These are phyloP conservation scores for Syngnathus scovelli DNA, from an alignment of 2,113 vertebrate species.

Conservation along the genomic window DNA sequence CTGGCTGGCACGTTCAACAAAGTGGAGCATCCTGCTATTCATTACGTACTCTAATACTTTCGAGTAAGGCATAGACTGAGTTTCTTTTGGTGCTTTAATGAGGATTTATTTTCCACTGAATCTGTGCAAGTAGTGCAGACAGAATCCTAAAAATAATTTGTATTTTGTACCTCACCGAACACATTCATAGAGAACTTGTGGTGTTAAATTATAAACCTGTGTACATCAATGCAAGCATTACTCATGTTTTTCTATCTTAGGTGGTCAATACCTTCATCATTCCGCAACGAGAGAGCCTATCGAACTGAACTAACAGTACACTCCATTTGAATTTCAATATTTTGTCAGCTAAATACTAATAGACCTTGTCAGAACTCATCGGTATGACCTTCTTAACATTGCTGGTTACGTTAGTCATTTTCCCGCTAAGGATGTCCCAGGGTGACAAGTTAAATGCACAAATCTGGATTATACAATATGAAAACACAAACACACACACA, in stretches of 20 bases:
- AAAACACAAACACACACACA: constrained; percentile 26
- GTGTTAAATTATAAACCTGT: not conserved
- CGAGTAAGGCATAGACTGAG: constrained; percentile 37
- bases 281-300: constrained; percentile 4
- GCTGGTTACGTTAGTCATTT: not conserved
- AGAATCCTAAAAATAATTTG: constrained; percentile 36
- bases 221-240: not conserved
- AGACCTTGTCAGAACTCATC: not conserved
- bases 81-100: constrained; percentile 35
- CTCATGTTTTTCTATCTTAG: not conserved
- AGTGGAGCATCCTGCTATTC: constrained; percentile 5
- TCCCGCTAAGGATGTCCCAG: constrained; percentile 34
- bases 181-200: not conserved
- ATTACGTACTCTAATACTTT: constrained; percentile 38
- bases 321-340: not conserved
- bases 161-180: constrained; percentile 7
- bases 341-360: not conserved
- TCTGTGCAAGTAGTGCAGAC: constrained; percentile 25
- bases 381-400: not conserved
- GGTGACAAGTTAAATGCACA: constrained; percentile 27
- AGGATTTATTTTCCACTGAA: constrained; percentile 41
- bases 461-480: constrained; percentile 29
- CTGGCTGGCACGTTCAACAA: not conserved
- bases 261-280: not conserved
- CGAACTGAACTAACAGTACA: not conserved